phyloP scores from a whole-genome alignment of 1,140 invertebrate genomes.

The Campoletis sonorensis region DNA sequence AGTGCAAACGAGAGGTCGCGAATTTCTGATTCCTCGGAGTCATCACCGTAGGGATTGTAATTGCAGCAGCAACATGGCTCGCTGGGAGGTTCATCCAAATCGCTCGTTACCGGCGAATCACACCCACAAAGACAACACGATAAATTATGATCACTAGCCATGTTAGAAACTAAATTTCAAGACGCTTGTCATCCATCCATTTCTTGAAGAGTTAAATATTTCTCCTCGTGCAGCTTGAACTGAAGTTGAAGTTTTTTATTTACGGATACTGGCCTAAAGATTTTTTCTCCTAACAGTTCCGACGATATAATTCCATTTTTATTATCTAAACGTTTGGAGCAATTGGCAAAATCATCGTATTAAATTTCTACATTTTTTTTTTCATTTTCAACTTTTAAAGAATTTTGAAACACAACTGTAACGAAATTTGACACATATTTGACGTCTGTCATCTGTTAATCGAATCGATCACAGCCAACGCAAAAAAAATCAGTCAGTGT shows the following conservation, averaged over 20 bases:
- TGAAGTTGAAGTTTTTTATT: background rate
- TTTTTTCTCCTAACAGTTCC: background rate
- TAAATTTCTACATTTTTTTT: background rate
- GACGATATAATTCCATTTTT: background rate
- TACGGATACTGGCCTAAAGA: too few relatives aligned
- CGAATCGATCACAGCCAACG: background rate
- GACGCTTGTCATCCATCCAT: background rate
- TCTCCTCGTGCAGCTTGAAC: background rate
- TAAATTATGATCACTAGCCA: slow-evolving; percentile 23
- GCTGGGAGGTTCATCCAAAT: slow-evolving; percentile 55
- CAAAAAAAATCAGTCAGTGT: background rate
- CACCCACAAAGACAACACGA: slow-evolving; percentile 60
- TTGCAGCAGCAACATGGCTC: slow-evolving; percentile 63
- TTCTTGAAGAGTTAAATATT: background rate
- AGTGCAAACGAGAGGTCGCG: slow-evolving; percentile 65
- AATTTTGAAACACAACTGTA: background rate
- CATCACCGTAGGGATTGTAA: slow-evolving; percentile 64
- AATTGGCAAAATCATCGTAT: background rate
- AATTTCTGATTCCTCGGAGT: slow-evolving; percentile 62
- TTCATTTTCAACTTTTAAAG: background rate
- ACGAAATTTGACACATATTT: slow-evolving; percentile 14
- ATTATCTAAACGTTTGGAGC: background rate
- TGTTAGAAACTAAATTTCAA: background rate
- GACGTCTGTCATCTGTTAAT: slow-evolving; percentile 25
- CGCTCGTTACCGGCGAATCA: slow-evolving; percentile 44